Evolutionary conservation across 2,113 vertebrate species (phyloP).

Genomic region (Odontophorus gujanensis): DNA sequence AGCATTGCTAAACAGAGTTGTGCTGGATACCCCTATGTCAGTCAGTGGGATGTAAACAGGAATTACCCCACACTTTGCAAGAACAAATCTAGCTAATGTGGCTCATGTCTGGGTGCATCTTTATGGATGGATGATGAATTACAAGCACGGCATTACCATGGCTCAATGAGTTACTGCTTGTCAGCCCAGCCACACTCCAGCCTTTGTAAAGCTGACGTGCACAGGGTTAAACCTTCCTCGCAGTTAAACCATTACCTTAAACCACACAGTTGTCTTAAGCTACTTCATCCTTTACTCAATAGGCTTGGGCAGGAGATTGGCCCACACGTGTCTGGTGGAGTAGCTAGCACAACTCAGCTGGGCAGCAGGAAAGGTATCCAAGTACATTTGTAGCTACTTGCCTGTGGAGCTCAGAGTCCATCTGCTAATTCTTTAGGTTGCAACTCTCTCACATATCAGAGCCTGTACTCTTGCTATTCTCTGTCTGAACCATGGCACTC

Average conservation of each 20-base stretch:
- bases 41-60: background rate
- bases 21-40: background rate
- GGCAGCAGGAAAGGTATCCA: background rate
- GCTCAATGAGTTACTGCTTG: background rate
- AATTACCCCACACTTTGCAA: background rate
- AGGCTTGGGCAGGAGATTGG: background rate
- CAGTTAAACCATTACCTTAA: background rate
- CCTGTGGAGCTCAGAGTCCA: background rate
- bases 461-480: background rate
- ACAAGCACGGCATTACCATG: background rate
- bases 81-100: background rate
- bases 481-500: background rate
- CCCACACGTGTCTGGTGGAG: rapidly evolving
- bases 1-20: background rate
- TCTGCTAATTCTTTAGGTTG: background rate
- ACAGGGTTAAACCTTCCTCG: background rate
- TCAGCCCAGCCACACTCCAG: background rate
- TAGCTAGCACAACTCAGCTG: background rate
- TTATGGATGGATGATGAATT: background rate
- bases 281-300: background rate
- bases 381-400: rapidly evolving
- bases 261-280: background rate
- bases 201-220: background rate
- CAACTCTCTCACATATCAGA: background rate
- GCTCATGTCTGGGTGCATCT: background rate